Evolutionary conservation across 2,113 vertebrate genomes (phyloP).

Genomic region (Ursus arctos): DNA sequence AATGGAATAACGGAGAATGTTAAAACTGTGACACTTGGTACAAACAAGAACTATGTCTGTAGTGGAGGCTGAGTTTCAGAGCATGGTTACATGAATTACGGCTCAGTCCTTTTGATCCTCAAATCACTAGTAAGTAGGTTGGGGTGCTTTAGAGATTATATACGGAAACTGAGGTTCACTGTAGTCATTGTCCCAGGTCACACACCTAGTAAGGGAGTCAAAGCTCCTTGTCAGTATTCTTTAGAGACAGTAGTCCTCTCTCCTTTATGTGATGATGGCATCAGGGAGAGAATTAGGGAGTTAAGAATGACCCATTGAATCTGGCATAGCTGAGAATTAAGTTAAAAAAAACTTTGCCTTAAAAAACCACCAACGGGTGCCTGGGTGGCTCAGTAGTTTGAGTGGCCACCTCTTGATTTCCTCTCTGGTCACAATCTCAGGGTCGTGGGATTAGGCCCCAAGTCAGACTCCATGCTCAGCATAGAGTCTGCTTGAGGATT

Average conservation of each 20-base stretch:
- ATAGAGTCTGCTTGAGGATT: not conserved
- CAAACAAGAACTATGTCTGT: not conserved
- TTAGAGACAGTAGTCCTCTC: not conserved
- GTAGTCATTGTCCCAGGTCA: not conserved
- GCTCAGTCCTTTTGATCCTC: not conserved
- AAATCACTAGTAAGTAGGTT: not conserved
- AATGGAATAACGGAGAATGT: not conserved
- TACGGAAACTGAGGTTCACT: not conserved
- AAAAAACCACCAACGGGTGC: not conserved
- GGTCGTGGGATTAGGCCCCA: not conserved
- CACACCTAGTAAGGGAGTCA: not conserved
- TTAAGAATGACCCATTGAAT: not conserved
- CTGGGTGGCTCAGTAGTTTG: too few species aligned
- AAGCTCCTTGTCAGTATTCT: not conserved
- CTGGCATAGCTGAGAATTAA: slow-evolving; percentile 31
- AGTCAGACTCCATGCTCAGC: not conserved
- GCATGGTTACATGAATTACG: not conserved
- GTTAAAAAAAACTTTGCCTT: not conserved
- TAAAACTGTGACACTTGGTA: not conserved
- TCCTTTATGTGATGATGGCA: not conserved
- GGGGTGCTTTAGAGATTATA: not conserved
- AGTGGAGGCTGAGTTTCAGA: not conserved
- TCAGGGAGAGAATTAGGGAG: not conserved
- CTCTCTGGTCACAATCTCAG: not conserved
- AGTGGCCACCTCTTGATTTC: not conserved